phyloP scores from a whole-genome alignment of 2,888 invertebrate genomes.

The Dasypolia templi region DNA sequence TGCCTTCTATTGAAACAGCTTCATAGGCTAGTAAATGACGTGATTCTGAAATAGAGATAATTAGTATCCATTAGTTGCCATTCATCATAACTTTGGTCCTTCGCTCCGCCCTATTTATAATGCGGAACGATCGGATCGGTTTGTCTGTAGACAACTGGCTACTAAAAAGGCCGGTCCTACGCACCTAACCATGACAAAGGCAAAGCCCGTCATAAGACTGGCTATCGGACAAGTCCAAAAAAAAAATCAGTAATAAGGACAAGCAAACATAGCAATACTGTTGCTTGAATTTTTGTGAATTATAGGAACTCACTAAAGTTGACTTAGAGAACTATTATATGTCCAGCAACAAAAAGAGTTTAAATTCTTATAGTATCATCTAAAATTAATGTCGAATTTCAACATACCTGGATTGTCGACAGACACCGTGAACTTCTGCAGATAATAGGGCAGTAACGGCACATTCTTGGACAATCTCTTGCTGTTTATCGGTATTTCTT shows the following conservation, averaged over 20 bases:
- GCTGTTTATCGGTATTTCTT: constrained; percentile 75
- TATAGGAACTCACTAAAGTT: too few species aligned
- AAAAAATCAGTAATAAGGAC: too few species aligned
- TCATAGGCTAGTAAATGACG: constrained; percentile 80
- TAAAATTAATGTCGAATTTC: neutral
- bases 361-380: neutral
- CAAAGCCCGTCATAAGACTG: too few species aligned
- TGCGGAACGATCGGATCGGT: too few species aligned
- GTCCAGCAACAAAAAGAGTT: neutral
- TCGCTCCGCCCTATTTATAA: too few species aligned
- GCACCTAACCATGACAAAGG: too few species aligned
- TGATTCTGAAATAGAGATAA: constrained; percentile 71
- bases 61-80: neutral
- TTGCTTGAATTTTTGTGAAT: too few species aligned
- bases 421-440: constrained; percentile 80
- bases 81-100: neutral
- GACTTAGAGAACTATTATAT: neutral
- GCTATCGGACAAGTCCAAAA: too few species aligned
- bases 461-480: constrained; percentile 79
- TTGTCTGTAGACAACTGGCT: too few species aligned
- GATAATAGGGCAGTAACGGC: constrained; percentile 81
- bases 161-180: too few species aligned
- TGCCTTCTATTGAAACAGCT: constrained; percentile 88
- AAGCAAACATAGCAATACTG: too few species aligned
- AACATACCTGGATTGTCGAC: constrained; percentile 72